These are phyloP conservation scores for Alosa alosa DNA, from an alignment of 2,113 vertebrate species.

Conservation along the genomic window DNA sequence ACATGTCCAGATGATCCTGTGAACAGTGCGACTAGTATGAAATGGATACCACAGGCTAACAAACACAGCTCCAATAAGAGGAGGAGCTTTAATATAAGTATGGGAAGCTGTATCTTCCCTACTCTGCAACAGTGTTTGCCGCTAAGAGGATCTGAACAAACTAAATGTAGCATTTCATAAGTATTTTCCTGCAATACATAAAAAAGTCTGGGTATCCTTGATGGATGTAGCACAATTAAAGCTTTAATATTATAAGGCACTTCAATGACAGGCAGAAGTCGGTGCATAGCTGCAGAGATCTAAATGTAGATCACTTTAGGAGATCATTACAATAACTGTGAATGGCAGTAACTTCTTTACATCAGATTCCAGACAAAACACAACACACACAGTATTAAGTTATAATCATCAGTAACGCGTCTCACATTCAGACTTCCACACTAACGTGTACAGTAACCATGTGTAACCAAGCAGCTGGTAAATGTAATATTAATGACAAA, in stretches of 20 bases:
- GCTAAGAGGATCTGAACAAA: neutral
- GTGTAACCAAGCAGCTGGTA: neutral
- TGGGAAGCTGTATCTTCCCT: neutral
- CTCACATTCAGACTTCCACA: neutral
- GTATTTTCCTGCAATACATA: neutral
- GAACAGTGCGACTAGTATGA: neutral
- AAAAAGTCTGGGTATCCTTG: neutral
- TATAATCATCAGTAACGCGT: neutral
- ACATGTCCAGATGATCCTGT: neutral
- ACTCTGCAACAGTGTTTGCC: neutral
- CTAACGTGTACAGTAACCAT: neutral
- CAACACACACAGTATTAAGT: neutral
- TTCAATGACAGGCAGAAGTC: neutral
- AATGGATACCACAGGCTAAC: neutral
- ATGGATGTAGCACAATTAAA: neutral
- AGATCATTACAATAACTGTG: neutral
- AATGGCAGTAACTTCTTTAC: neutral
- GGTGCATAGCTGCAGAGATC: neutral
- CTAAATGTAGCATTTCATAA: neutral
- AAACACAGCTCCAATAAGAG: neutral
- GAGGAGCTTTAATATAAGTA: neutral
- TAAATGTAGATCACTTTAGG: neutral
- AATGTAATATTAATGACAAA: neutral
- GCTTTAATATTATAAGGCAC: conserved; percentile 17
- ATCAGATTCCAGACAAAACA: neutral